Conservation (phyloP, 2,797 vertebrate genomes). For the Limnodromus scolopaceus region DNA sequence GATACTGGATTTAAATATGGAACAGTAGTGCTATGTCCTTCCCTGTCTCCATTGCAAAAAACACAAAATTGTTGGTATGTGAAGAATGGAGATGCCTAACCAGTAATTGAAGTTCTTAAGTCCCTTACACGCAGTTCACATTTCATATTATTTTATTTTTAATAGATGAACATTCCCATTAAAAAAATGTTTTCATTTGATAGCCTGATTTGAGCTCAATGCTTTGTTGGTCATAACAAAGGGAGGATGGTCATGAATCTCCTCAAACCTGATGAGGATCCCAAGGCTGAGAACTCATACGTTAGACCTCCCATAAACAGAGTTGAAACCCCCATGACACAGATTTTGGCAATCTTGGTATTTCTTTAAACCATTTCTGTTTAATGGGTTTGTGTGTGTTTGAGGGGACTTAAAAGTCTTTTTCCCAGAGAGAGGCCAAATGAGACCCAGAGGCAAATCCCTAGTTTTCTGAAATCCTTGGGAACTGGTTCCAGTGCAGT, state of each 20-base stretch:
- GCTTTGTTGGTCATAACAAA: neutral
- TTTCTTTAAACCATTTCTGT: neutral
- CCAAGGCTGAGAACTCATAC: neutral
- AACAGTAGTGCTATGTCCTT: neutral
- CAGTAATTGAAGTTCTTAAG: neutral
- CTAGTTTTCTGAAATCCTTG: neutral
- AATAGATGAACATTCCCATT: neutral
- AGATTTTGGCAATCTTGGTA: neutral
- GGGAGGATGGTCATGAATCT: neutral
- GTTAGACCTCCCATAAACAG: neutral
- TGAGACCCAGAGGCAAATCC: neutral
- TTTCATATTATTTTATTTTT: neutral
- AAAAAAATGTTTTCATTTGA: neutral
- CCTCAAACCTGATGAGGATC: neutral
- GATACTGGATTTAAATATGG: neutral
- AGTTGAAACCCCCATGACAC: neutral
- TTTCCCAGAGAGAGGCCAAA: neutral
- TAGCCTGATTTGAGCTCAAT: neutral
- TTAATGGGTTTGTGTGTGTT: neutral
- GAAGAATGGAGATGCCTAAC: neutral
- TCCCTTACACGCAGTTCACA: neutral
- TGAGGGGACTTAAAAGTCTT: neutral
- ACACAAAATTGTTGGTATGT: neutral
- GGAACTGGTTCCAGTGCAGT: neutral
- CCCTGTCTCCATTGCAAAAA: neutral